A percentile compares a stretch with the other conserved stretches of the same genome.
phyloP scores from a whole-genome alignment of 1,140 invertebrate genomes.

The Camponotus floridanus region DNA sequence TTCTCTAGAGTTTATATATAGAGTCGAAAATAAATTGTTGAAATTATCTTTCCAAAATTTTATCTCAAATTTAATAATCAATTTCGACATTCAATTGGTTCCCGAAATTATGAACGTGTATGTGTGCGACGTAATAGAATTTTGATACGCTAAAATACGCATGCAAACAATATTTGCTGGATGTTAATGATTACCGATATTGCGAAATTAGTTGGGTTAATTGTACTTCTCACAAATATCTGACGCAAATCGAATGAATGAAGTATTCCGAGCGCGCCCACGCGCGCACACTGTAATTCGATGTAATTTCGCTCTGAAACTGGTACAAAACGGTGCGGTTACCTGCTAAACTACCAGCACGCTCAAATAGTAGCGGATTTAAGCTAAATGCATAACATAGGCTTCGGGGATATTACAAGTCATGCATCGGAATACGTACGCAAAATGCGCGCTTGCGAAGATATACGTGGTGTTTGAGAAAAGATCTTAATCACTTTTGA shows the following conservation, averaged over 20 bases:
- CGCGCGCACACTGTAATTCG: conserved; percentile 6
- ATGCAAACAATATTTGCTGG: neutral
- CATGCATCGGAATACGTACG: conserved; percentile 73
- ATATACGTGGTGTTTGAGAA: conserved; percentile 31
- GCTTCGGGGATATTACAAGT: conserved; percentile 76
- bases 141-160: neutral
- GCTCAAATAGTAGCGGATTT: conserved; percentile 75
- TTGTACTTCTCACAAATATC: conserved; percentile 42
- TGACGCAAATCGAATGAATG: conserved; percentile 26
- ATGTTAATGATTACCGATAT: conserved; percentile 28
- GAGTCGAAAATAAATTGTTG: neutral
- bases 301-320: conserved; percentile 63
- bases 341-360: conserved; percentile 74
- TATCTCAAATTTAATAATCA: neutral
- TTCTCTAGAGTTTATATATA: neutral
- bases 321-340: conserved; percentile 70
- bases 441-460: conserved; percentile 48
- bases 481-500: neutral
- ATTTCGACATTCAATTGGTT: neutral
- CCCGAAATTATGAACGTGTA: neutral
- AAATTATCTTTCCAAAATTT: neutral
- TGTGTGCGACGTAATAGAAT: neutral
- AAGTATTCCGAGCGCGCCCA: conserved; percentile 30
- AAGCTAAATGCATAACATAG: conserved; percentile 73
- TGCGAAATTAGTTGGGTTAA: conserved; percentile 37